These are phyloP conservation scores for Coluber constrictor DNA, from an alignment of 2,797 vertebrate genomes.

Conservation along the genomic window DNA sequence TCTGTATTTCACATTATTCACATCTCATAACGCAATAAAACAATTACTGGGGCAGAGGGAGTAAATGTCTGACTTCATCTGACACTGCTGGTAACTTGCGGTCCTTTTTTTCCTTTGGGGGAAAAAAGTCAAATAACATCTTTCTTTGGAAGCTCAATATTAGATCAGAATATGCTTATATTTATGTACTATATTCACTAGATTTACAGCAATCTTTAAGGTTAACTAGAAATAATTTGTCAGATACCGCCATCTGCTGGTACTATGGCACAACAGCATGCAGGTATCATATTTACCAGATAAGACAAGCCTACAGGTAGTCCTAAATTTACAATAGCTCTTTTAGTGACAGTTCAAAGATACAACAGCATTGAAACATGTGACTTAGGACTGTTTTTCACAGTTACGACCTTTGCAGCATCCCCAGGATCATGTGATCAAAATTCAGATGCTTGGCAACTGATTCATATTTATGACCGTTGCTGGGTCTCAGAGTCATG, in stretches of 20 bases:
- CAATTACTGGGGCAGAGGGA: not conserved
- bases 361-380: no score
- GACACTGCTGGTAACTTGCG: not conserved
- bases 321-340: no score
- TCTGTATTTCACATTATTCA: not conserved
- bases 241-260: conserved; percentile 53
- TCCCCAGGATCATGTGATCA: no score
- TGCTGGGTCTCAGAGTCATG: no score
- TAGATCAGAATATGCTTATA: not conserved
- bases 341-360: no score
- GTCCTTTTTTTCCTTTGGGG: not conserved
- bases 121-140: not conserved
- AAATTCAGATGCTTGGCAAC: no score
- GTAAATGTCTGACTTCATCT: not conserved
- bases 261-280: not conserved
- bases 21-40: not conserved
- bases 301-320: not conserved
- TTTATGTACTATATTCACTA: rapidly evolving
- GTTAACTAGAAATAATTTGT: not conserved
- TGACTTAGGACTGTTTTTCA: no score
- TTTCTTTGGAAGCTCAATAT: not conserved
- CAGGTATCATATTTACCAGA: not conserved
- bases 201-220: not conserved
- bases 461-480: no score
- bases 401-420: no score